Evolutionary conservation across 2,797 vertebrate genomes (phyloP).

Genomic region (Myotis vivesi): DNA sequence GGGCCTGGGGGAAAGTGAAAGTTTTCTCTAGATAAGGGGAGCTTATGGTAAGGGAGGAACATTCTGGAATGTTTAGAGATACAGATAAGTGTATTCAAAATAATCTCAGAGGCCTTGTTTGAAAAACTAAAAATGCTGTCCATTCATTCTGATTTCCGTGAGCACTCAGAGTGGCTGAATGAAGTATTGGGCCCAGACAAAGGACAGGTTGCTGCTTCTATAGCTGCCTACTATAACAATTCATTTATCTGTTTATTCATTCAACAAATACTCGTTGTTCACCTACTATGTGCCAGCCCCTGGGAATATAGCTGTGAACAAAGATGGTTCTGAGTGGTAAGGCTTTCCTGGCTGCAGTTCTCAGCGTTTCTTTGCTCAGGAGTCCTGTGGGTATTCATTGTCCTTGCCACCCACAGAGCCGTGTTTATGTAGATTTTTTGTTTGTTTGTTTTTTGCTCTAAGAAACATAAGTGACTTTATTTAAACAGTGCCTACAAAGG

Average conservation of each 20-base stretch:
- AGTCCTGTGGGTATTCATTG: neutral
- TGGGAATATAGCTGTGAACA: neutral
- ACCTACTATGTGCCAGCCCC: neutral
- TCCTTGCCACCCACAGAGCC: neutral
- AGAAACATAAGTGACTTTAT: neutral
- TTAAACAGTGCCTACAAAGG: neutral
- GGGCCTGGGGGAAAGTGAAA: neutral
- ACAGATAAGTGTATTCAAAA: neutral
- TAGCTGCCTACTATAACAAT: neutral
- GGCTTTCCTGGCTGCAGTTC: neutral
- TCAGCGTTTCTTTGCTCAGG: neutral
- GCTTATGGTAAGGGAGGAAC: neutral
- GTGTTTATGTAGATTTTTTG: neutral
- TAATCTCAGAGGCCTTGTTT: neutral
- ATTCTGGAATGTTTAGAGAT: neutral
- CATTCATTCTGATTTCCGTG: neutral
- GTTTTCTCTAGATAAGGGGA: neutral
- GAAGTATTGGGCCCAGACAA: neutral
- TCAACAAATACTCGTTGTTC: neutral
- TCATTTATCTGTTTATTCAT: neutral
- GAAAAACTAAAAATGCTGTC: neutral
- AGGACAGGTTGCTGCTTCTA: neutral
- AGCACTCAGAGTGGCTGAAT: neutral
- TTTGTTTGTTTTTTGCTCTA: neutral
- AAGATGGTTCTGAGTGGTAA: neutral